Conservation (phyloP, 2,113 vertebrate species). For the Chloroceryle aenea region DNA sequence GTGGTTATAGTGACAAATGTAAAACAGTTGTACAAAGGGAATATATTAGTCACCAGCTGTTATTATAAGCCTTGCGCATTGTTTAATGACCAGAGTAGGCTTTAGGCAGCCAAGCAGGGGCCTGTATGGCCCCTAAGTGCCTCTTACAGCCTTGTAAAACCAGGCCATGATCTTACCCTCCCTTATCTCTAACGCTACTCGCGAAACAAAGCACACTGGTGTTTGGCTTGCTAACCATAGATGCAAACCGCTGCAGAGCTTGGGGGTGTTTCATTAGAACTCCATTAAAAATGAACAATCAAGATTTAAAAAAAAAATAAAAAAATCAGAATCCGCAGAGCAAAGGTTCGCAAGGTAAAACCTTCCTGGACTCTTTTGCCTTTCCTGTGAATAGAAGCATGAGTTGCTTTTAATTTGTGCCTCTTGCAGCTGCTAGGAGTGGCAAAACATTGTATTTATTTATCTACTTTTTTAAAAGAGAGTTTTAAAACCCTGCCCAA, state of each 20-base stretch:
- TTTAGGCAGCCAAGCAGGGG: slow-evolving; percentile 47
- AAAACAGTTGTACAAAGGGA: slow-evolving; percentile 54
- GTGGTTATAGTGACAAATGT: slow-evolving; percentile 33
- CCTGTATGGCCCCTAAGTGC: slow-evolving; percentile 29
- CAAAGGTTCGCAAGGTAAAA: background rate
- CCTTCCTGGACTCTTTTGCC: background rate
- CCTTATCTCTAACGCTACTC: slow-evolving; percentile 50
- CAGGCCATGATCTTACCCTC: background rate
- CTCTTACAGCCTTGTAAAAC: slow-evolving; percentile 61
- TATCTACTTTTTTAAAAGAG: background rate
- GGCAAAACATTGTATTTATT: background rate
- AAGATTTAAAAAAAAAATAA: background rate
- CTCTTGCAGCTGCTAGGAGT: background rate
- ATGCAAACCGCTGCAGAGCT: slow-evolving; percentile 14
- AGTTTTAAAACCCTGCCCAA: background rate
- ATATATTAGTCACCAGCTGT: slow-evolving; percentile 51
- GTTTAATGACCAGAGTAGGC: slow-evolving; percentile 44
- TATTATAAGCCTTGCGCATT: slow-evolving; percentile 41
- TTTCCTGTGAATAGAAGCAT: background rate
- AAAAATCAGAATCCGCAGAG: background rate
- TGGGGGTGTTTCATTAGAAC: slow-evolving; percentile 59
- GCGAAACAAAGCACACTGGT: background rate
- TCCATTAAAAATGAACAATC: slow-evolving; percentile 41
- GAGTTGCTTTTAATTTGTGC: background rate
- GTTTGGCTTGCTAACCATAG: background rate